Evolutionary conservation across 2,113 vertebrate genomes (phyloP).

Genomic region (Carassius gibelio): DNA sequence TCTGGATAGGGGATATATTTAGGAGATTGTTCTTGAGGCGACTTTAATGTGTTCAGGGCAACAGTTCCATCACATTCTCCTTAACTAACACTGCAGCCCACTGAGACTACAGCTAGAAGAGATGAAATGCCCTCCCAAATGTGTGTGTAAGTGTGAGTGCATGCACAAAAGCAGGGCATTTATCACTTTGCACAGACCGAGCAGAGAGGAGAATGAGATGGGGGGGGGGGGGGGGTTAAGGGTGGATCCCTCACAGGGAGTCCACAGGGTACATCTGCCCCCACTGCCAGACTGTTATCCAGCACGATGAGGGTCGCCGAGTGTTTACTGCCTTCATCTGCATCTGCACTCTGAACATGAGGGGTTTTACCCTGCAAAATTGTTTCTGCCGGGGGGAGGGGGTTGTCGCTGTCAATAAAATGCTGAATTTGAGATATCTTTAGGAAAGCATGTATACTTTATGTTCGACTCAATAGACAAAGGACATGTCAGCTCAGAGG

Average conservation of each 20-base stretch:
- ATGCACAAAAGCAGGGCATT: conserved; percentile 18
- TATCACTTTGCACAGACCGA: conserved; percentile 27
- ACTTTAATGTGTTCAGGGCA: conserved; percentile 14
- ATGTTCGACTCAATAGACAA: conserved; percentile 1
- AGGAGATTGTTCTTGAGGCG: conserved; percentile 1
- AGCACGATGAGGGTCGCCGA: not conserved
- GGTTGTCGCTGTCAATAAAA: not conserved
- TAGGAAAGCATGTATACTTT: not conserved
- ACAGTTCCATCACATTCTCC: not conserved
- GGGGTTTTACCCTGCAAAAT: conserved; percentile 14
- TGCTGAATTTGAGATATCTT: not conserved
- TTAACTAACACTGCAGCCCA: conserved; percentile 42
- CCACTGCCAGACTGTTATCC: not conserved
- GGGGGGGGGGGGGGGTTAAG: conserved; percentile 26
- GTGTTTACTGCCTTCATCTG: conserved; percentile 34
- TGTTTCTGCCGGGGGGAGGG: conserved; percentile 2
- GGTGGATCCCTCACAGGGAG: conserved; percentile 18
- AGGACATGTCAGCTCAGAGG: not conserved
- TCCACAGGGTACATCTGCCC: conserved; percentile 24
- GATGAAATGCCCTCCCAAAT: conserved; percentile 4
- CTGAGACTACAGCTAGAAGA: conserved; percentile 28
- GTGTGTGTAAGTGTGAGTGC: not conserved
- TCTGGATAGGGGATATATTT: not conserved
- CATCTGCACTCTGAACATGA: conserved; percentile 1
- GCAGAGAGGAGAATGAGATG: conserved; percentile 17